These are phyloP conservation scores for Albula glossodonta DNA, from an alignment of 2,113 vertebrate genomes.

Conservation along the genomic window DNA sequence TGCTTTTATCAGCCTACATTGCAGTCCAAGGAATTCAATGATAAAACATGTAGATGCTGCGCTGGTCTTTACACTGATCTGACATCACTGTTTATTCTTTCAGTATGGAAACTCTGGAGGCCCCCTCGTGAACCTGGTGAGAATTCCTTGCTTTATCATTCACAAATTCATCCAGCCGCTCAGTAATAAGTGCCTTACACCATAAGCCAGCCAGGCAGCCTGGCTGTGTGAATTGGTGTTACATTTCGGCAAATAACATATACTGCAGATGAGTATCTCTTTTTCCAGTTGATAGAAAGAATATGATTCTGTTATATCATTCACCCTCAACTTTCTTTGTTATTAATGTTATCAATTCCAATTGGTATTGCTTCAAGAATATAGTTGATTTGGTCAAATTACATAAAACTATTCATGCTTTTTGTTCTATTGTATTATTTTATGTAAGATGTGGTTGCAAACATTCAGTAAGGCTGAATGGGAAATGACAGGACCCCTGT, in stretches of 20 bases:
- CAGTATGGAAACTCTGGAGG: slow-evolving; percentile 98
- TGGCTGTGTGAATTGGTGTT: not conserved
- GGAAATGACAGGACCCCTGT: not conserved
- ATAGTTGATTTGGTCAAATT: not conserved
- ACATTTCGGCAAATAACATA: not conserved
- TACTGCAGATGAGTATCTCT: not conserved
- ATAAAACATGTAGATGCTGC: not conserved
- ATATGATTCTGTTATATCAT: not conserved
- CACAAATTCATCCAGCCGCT: not conserved
- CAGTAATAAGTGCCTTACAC: not conserved
- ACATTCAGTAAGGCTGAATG: not conserved
- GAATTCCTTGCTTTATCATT: slow-evolving; percentile 33
- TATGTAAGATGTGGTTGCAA: not conserved
- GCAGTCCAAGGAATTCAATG: not conserved
- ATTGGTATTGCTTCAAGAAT: not conserved
- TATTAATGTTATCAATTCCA: no score
- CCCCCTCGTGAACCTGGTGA: slow-evolving; percentile 97
- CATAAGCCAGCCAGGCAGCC: not conserved
- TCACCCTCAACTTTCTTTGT: not conserved
- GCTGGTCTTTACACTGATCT: not conserved
- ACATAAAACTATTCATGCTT: not conserved
- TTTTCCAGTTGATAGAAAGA: not conserved
- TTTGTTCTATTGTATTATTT: not conserved
- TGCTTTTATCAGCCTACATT: not conserved
- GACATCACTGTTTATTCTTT: slow-evolving; percentile 44